Percentiles rank a stretch among this genome's conserved stretches.
phyloP scores from a whole-genome alignment of 2,797 vertebrate genomes.

The Artibeus jamaicensis region DNA sequence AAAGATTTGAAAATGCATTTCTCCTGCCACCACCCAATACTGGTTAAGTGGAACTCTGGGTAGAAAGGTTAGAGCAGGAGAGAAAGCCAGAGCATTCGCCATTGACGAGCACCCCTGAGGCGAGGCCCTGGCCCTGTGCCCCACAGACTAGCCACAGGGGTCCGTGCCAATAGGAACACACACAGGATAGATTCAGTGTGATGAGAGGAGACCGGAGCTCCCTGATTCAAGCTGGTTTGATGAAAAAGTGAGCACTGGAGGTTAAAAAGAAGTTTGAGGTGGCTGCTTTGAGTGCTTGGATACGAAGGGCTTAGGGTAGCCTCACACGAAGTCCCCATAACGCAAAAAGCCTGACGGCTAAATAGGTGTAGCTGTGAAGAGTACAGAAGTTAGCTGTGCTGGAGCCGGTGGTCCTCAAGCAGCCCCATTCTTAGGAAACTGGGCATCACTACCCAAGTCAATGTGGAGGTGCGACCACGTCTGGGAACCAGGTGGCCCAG shows the following conservation, averaged over 20 bases:
- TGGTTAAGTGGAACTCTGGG: background rate
- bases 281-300: background rate
- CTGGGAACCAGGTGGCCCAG: background rate
- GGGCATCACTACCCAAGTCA: background rate
- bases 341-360: background rate
- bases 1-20: background rate
- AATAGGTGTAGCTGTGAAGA: too few species aligned
- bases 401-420: background rate
- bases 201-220: background rate
- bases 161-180: background rate
- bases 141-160: background rate
- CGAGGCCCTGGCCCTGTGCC: background rate
- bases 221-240: background rate
- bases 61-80: background rate
- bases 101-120: background rate
- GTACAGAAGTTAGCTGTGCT: too few species aligned
- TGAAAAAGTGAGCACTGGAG: background rate
- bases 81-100: background rate
- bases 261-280: background rate
- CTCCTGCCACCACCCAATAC: background rate
- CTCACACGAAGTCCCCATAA: background rate
- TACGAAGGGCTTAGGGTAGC: background rate
- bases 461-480: rapidly evolving
- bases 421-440: background rate
- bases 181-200: background rate